A percentile compares a stretch with the other conserved stretches of the same genome.
phyloP scores from a whole-genome alignment of 2,888 invertebrate species.

The Lydus trimaculatus region DNA sequence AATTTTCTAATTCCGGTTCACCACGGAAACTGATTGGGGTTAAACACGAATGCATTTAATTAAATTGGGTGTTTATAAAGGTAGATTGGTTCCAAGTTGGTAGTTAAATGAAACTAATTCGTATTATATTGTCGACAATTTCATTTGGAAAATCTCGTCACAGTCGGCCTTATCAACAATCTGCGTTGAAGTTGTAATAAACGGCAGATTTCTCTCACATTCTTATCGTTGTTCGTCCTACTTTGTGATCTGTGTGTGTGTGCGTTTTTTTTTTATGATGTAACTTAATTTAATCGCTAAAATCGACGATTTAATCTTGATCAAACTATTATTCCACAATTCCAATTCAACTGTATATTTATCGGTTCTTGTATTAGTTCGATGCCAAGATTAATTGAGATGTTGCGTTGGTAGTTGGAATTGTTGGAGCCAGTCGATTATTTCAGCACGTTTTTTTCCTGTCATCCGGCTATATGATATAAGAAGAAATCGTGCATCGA shows the following conservation, averaged over 20 bases:
- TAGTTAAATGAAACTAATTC: conserved; percentile 27
- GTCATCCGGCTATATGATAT: neutral
- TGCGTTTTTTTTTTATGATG: neutral
- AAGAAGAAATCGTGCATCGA: neutral
- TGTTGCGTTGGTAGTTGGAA: neutral
- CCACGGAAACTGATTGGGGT: too few species aligned
- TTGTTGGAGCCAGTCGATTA: neutral
- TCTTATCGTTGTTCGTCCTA: too few species aligned
- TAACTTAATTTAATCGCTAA: neutral
- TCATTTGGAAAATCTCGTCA: conserved; percentile 18
- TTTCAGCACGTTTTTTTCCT: neutral
- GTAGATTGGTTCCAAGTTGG: neutral
- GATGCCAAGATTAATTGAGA: conserved; percentile 1
- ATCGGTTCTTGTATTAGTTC: neutral
- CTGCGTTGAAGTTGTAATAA: neutral
- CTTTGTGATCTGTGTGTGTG: too few species aligned
- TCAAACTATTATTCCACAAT: neutral
- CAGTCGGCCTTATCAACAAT: neutral
- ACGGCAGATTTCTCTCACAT: neutral
- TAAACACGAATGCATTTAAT: neutral
- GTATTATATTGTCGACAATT: conserved; percentile 20
- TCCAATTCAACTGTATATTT: neutral
- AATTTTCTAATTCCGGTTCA: too few species aligned
- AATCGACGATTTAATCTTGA: neutral
- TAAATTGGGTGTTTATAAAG: neutral